Base-by-base conservation (phyloP, 2,113 vertebrate genomes). In the Hemiprocne comata region DNA sequence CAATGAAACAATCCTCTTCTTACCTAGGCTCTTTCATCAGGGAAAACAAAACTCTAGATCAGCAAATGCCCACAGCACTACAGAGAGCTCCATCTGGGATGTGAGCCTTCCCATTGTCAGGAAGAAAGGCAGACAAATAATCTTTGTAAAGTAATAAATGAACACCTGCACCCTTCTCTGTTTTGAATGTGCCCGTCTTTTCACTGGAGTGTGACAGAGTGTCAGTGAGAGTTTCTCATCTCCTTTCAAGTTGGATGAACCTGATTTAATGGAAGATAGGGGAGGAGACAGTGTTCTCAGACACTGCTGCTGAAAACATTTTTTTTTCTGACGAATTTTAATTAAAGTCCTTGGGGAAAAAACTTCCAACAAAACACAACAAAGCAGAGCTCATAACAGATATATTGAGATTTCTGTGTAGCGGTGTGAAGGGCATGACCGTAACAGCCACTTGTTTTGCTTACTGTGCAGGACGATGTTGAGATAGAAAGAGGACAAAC, bases 191-290 rank as follows among this genome's bases (percentile, higher is more conserved):
- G 73, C 84, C 78, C 17, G 12, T 87, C 84, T 95, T 94, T 92
- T 75, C 84, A 93, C 31, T 93, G 93, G 75, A 84, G 93, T 93
- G 92, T 97, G 94, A 91, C 93, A 87, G 87, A 29, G 89, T 94
- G 87, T 93, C 90, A 89, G 67, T 31, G 88, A 95, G 91, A 84
- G 88, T 82, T 95, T 90, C 82, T 95, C 77, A 74, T 95, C 89
- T 92, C 81, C 81, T 95, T 96, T 96, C 89, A 94, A 90, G 94
- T 55, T 96, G 94, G 70, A 74, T 97, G 94, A 95, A 94, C 93
- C 57, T 90, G 91, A 96, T 97, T 92, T 95, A 92, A 71, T 92
- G 87, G 86, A 92, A 87, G 79, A 88, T 94, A 93, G 8, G 40
- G 73, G n/a, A 94, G 74, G 82, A 92, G 79, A 84, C 66, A 87